A percentile compares a stretch with the other conserved stretches of the same genome.
These are phyloP conservation scores for Lasioglossum zephyrum DNA, from an alignment of 2,888 invertebrate genomes.

Conservation along the genomic window DNA sequence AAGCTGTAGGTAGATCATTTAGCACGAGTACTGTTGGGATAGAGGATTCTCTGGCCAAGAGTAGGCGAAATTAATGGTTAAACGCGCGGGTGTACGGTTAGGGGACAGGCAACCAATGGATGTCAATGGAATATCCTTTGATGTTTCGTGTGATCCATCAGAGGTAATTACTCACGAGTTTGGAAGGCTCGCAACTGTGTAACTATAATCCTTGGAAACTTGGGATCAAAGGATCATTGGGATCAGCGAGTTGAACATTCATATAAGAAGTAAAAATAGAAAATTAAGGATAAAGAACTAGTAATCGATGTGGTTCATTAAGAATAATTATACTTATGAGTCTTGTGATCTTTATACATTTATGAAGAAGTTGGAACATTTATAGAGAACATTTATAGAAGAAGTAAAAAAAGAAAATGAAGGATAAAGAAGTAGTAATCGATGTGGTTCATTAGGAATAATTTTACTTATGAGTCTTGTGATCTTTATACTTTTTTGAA, in stretches of 20 bases:
- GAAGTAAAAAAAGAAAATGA: no score
- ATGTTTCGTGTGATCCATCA: neutral
- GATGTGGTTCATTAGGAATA: no score
- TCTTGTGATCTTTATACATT: no score
- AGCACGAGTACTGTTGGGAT: neutral
- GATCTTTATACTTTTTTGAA: no score
- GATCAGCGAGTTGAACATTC: neutral
- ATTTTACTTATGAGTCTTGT: no score
- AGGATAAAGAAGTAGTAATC: no score
- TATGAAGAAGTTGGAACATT: no score
- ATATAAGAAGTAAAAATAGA: neutral
- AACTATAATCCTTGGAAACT: neutral
- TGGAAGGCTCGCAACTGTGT: neutral
- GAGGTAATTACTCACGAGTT: neutral
- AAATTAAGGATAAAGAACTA: neutral
- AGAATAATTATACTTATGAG: no score
- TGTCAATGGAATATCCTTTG: neutral
- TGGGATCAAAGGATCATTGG: neutral
- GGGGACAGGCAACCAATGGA: neutral
- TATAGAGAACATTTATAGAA: no score
- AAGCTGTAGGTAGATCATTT: neutral
- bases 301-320: no score
- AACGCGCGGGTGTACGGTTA: neutral
- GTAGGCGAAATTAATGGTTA: neutral
- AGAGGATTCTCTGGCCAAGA: neutral